Evolutionary conservation across 2,113 vertebrate species (phyloP), one percentile per base, ranked within the genome.

Genomic region (Cyprinus carpio): DNA sequence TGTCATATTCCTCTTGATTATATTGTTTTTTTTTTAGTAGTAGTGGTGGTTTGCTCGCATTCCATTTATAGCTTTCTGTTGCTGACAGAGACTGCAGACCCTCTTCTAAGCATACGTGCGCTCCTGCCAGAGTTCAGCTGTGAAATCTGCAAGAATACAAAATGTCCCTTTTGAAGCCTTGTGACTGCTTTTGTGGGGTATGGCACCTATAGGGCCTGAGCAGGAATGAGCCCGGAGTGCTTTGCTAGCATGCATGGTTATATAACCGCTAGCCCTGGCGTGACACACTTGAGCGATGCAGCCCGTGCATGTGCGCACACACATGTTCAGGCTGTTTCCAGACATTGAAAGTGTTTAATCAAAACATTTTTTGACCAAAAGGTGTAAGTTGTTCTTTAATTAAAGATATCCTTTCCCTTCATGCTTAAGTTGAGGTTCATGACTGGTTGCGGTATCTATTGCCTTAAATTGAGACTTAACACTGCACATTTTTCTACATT

Each of bases 21-120:
- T 46, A 43, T 58, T 27, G 13, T 58, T 80, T 79, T 79, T 77
- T n/a, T n/a, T n/a, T n/a, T n/a, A n/a, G 56, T 51, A 67, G 58
- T 43, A 18, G 37, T 27, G n/a, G 54, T 71, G 64, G 7, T 78
- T 78, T 43, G 60, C 76, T 67, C 9, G 2, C 49, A 20, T 87
- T 85, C 72, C 51, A 56, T 87, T 80, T 84, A 58, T 85, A 87
- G 46, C 71, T 64, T 72, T 64, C 29, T 82, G 49, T 85, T 82
- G 62, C 83, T 87, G 67, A 79, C 84, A 54, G 64, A 77, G 40
- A 82, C 64, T 76, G 75, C 25, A 83, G 74, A 86, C 40, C 20
- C 72, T 84, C 43, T 20, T 81, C 79, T 56, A 64, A 56, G 58
- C 34, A 13, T 84, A 11, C 29, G 23, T 43, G 29, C 29, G 34